These are phyloP conservation scores for Dromius quadrimaculatus DNA, from an alignment of 2,888 invertebrate genomes.

Conservation along the genomic window DNA sequence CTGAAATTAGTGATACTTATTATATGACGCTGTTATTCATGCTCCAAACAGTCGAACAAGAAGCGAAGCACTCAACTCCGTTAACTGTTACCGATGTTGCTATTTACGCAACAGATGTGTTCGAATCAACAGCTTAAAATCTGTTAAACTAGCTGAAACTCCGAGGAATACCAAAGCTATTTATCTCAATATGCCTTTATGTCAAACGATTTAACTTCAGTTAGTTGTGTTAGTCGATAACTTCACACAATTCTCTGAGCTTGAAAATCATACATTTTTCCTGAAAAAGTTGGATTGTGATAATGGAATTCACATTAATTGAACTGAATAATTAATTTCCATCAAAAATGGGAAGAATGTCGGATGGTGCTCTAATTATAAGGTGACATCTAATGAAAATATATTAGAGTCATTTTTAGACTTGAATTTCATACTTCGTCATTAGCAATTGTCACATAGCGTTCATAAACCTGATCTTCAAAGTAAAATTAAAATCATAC, in stretches of 20 bases:
- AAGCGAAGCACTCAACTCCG: no score
- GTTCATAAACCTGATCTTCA: no score
- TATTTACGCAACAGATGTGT: constrained; percentile 49
- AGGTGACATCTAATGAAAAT: constrained; percentile 29
- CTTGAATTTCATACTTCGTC: constrained; percentile 2
- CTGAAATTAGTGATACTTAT: no score
- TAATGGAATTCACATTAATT: constrained; percentile 11
- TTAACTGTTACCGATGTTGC: constrained; percentile 20
- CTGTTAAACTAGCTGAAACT: constrained; percentile 41
- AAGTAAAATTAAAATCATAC: no score
- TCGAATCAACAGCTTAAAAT: constrained; percentile 50
- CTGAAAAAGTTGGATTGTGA: background rate
- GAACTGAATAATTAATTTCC: constrained; percentile 4
- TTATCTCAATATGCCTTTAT: constrained; percentile 31
- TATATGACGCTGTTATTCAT: no score
- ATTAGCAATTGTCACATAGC: background rate
- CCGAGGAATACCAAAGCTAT: constrained; percentile 21
- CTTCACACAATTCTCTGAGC: background rate
- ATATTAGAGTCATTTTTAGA: constrained; percentile 20
- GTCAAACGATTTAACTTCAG: background rate
- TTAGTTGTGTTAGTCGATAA: background rate
- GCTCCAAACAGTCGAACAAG: no score
- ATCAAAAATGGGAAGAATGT: background rate
- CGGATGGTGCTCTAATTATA: constrained; percentile 1
- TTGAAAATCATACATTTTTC: background rate